Conservation (phyloP, 2,888 invertebrate species). For the Leistus spinibarbis region DNA sequence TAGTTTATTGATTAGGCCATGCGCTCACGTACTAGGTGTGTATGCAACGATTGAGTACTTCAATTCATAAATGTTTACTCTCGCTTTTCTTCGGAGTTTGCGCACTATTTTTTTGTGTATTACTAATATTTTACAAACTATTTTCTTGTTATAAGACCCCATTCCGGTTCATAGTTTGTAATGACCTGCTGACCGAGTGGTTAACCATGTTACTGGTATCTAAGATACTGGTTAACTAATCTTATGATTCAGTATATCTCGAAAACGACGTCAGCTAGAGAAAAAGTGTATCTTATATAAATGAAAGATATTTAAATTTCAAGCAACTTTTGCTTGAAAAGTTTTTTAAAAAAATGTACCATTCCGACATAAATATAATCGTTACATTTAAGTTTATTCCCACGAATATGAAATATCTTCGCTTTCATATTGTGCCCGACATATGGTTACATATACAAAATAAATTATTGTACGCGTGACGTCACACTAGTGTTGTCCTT, state of each 20-base stretch:
- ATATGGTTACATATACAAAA: not conserved
- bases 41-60: not conserved
- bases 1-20: not conserved
- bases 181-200: conserved; percentile 5
- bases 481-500: not conserved
- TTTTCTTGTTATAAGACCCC: not conserved
- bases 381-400: not conserved
- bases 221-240: too few species aligned
- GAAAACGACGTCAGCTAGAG: not conserved
- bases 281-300: not conserved
- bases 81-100: not conserved
- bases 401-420: not conserved
- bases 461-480: not conserved
- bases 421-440: not conserved
- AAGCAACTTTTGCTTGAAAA: not conserved
- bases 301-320: not conserved
- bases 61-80: not conserved
- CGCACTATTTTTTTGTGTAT: not conserved
- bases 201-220: not conserved
- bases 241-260: not conserved
- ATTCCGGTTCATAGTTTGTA: not conserved
- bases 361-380: not conserved
- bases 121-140: not conserved
- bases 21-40: not conserved
- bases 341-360: not conserved